Evolutionary conservation across 2,797 vertebrate genomes (phyloP), one percentile per base, ranked within the genome.

Genomic region (Knipowitschia caucasica): DNA sequence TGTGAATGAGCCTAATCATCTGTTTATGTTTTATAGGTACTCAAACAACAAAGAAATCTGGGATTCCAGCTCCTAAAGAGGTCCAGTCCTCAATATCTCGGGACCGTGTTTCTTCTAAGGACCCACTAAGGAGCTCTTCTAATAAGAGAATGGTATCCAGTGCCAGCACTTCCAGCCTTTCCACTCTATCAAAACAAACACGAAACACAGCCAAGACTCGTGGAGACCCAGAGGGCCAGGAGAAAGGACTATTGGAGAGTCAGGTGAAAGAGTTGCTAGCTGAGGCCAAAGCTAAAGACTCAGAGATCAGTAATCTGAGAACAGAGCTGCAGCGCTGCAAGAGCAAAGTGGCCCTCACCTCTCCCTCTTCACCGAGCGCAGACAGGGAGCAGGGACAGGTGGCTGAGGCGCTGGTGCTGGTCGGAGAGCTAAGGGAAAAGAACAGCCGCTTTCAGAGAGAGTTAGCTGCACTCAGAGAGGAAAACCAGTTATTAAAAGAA

Each of bases 211-310:
- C 80, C 45, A 94, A 94, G 77, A 71, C 90, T 50, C 89, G 93
- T 74, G 79, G 82, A 23, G 96, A 96, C 44, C 80, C 74, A 18
- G 94, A 95, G 29, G 67, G 52, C 1, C 82, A 85, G 42, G 94
- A 95, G 67, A 93, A 77, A 71, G 88, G 90, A 0, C 71, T 91
- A 15, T 83, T 98, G 46, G 95, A 98, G 88, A 84, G 90, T 67
- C 95, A 96, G 69, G 92, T 99, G 46, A 96, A 93, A 69, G 95
- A 95, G 49, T 91, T 99, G 40, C 75, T 98, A 78, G 92, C 94
- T 8, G 95, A 98, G 68, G 92, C 94, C 45, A 98, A 99, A 71
- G 91, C 92, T 0, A 99, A 99, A 89, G 95, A 99, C 63, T 91
- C 89, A 2, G 93, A 98, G 84, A 99, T 99, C 38, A 94, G 87